phyloP scores from a whole-genome alignment of 2,797 vertebrate species.

The Yasuhikotakia modesta region DNA sequence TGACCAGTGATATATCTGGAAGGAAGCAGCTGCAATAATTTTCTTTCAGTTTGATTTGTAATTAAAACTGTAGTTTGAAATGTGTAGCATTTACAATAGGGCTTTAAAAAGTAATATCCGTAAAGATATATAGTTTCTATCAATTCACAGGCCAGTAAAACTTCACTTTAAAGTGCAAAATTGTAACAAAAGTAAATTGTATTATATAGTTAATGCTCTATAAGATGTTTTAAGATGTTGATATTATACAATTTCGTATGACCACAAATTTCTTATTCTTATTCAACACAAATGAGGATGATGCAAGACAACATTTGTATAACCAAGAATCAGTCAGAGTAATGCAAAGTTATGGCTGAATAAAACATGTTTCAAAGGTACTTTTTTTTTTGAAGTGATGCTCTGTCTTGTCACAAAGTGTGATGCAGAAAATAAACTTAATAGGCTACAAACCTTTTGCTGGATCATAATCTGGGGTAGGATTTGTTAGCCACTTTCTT shows the following conservation, averaged over 20 bases:
- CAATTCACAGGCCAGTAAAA: neutral
- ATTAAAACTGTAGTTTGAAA: constrained; percentile 51
- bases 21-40: constrained; percentile 19
- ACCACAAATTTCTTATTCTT: constrained; percentile 32
- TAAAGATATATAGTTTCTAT: constrained; percentile 16
- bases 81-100: constrained; percentile 14
- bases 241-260: constrained; percentile 34
- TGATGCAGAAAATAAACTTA: constrained; percentile 39
- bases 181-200: constrained; percentile 1
- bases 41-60: constrained; percentile 52
- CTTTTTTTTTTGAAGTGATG: constrained; percentile 72
- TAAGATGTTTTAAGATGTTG: constrained; percentile 49
- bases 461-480: constrained; percentile 19
- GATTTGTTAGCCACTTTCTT: neutral
- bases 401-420: constrained; percentile 49
- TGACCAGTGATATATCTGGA: constrained; percentile 8
- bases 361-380: constrained; percentile 45
- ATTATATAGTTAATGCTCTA: constrained; percentile 45
- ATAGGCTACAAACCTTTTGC: constrained; percentile 31
- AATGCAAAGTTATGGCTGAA: constrained; percentile 16
- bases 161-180: constrained; percentile 11
- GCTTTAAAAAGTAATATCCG: constrained; percentile 13
- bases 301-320: neutral
- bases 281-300: constrained; percentile 4
- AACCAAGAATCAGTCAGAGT: constrained; percentile 7